phyloP scores from a whole-genome alignment of 2,113 vertebrate species.

The Nestor notabilis region DNA sequence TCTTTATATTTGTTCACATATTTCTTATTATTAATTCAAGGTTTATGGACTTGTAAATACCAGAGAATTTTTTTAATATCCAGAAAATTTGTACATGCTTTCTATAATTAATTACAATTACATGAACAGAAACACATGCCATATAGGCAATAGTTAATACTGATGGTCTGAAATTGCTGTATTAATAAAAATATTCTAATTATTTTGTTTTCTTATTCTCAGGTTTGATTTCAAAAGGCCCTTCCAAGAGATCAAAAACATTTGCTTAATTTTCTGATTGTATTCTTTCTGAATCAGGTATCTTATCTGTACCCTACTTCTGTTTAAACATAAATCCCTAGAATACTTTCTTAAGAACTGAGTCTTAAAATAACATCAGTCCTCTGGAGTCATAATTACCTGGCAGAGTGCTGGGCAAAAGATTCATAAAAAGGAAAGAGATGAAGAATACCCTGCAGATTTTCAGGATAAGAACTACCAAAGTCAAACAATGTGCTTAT shows the following conservation, averaged over 20 bases:
- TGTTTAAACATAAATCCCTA: background rate
- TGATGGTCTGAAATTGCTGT: background rate
- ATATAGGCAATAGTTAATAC: background rate
- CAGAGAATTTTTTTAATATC: background rate
- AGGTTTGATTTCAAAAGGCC: background rate
- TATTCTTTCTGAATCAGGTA: background rate
- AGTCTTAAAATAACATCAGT: slow-evolving; percentile 21
- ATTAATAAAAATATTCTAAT: background rate
- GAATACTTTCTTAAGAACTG: background rate
- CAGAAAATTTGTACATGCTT: background rate
- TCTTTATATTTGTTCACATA: background rate
- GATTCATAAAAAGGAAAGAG: background rate
- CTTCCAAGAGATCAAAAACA: background rate
- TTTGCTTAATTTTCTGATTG: background rate
- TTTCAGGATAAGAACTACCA: background rate
- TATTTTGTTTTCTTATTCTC: background rate
- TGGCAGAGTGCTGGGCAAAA: background rate
- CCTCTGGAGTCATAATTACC: slow-evolving; percentile 45
- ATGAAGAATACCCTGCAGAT: background rate
- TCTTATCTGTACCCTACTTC: background rate
- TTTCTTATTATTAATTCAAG: background rate
- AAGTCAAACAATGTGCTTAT: background rate
- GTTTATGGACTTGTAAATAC: background rate
- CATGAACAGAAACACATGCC: background rate
- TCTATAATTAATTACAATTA: background rate